Conservation (phyloP, 2,113 vertebrate species). For the Elanoides forficatus region DNA sequence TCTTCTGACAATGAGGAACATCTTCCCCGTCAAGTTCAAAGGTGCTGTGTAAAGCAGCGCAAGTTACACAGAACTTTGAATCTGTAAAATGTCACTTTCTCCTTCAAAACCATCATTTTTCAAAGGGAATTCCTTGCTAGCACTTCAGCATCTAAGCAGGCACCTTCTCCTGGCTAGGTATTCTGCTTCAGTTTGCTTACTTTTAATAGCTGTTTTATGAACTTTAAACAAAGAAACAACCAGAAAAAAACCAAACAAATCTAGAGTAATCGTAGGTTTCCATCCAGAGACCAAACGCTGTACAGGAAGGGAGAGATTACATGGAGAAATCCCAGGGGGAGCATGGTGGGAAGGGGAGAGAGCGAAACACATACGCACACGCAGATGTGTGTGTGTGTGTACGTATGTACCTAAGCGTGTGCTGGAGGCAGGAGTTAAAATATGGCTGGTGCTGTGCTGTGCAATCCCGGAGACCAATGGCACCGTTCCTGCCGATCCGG, state of each 20-base stretch:
- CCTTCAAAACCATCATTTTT: neutral
- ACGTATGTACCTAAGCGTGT: fast-evolving
- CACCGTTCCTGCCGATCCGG: neutral
- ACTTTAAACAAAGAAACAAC: neutral
- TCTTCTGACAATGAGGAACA: neutral
- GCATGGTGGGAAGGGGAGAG: neutral
- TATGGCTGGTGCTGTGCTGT: fast-evolving
- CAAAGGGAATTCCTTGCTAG: neutral
- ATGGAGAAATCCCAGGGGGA: too few species aligned
- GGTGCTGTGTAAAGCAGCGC: neutral
- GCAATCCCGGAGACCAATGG: fast-evolving
- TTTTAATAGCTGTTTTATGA: neutral
- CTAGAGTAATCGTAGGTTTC: fast-evolving
- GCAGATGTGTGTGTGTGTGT: too few species aligned
- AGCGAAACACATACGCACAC: fast-evolving
- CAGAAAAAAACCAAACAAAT: neutral
- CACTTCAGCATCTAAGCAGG: fast-evolving
- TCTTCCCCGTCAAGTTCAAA: neutral
- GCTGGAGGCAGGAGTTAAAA: neutral
- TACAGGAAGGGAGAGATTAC: neutral
- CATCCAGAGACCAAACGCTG: neutral
- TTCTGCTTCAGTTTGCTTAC: neutral
- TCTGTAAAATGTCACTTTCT: neutral
- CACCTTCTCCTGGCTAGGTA: neutral
- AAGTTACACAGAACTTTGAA: neutral